phyloP scores from a whole-genome alignment of 2,113 vertebrate genomes.

The Notothenia coriiceps region DNA sequence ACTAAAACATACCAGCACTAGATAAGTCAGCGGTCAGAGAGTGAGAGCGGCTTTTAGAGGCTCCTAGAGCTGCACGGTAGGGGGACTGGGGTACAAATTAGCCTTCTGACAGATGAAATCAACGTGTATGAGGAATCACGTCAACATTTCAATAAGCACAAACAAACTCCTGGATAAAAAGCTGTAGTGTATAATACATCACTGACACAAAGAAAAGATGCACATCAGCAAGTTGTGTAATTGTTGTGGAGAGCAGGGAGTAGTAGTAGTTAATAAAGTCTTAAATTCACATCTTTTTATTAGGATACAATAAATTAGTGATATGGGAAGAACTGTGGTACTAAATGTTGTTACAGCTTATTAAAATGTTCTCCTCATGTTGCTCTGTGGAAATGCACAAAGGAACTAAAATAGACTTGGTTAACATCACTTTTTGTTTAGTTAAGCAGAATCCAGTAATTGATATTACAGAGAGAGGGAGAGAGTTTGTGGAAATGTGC shows the following conservation, averaged over 20 bases:
- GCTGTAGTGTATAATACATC: background rate
- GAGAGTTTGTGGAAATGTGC: constrained; percentile 24
- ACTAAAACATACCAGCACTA: constrained; percentile 75
- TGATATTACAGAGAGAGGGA: constrained; percentile 14
- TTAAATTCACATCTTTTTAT: constrained; percentile 32
- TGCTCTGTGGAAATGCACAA: constrained; percentile 21
- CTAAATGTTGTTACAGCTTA: background rate
- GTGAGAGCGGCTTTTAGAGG: constrained; percentile 41
- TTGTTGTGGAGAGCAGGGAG: background rate
- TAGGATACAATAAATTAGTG: constrained; percentile 28
- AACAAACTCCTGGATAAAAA: background rate
- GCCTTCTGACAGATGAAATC: constrained; percentile 14
- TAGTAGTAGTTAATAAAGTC: constrained; percentile 5
- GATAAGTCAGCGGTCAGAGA: constrained; percentile 62
- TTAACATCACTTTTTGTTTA: constrained; percentile 12
- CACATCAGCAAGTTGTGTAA: constrained; percentile 16
- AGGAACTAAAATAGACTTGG: background rate
- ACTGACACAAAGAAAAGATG: background rate
- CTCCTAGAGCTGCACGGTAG: constrained; percentile 32
- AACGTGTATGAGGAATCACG: background rate
- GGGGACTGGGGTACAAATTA: constrained; percentile 39
- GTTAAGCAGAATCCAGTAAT: constrained; percentile 42
- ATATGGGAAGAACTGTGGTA: background rate
- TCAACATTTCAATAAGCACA: too few relatives aligned
- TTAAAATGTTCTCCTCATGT: constrained; percentile 23